Conservation (phyloP, 2,113 vertebrate genomes). For the Crypturellus undulatus region DNA sequence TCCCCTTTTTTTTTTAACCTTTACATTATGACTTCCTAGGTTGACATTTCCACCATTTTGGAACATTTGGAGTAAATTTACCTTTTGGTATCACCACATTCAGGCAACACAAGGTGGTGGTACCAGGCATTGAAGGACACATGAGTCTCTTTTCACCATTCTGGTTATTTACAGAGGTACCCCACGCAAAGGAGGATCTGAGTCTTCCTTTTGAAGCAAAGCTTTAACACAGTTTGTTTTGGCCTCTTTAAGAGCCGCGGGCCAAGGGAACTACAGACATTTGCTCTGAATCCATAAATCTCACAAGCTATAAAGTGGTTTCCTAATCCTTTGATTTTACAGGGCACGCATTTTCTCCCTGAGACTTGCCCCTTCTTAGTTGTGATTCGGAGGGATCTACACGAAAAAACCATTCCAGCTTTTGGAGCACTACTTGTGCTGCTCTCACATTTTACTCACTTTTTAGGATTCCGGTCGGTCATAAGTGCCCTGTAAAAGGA, state of each 20-base stretch:
- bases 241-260: neutral
- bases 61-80: neutral
- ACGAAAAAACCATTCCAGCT: neutral
- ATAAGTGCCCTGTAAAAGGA: neutral
- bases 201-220: neutral
- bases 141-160: neutral
- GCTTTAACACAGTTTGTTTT: neutral
- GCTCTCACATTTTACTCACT: neutral
- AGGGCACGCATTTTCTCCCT: neutral
- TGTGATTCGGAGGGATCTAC: neutral
- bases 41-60: neutral
- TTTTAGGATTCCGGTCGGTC: neutral
- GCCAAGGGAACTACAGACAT: neutral
- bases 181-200: neutral
- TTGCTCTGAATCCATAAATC: conserved; percentile 21
- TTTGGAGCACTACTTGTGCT: neutral
- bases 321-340: conserved; percentile 34
- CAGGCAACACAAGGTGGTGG: neutral
- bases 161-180: neutral
- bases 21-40: neutral
- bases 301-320: neutral
- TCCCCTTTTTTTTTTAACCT: neutral
- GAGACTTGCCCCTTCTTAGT: neutral
- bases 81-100: neutral
- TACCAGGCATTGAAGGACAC: neutral